A percentile compares a stretch with the other conserved stretches of the same genome.
phyloP scores from a whole-genome alignment of 2,888 invertebrate genomes.

The Leptinotarsa juncta region DNA sequence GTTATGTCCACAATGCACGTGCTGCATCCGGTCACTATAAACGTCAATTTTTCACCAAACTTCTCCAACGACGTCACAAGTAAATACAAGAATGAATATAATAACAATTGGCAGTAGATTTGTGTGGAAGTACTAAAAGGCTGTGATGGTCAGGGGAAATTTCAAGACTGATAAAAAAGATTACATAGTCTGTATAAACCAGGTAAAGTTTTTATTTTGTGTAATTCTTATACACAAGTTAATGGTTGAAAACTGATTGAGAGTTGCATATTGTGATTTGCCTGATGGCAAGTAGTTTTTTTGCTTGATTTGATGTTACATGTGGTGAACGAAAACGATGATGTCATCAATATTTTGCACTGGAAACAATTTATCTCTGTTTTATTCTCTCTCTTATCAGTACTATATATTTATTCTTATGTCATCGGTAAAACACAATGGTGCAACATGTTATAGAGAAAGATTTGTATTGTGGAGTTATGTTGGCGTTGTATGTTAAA shows the following conservation, averaged over 20 bases:
- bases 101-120: constrained; percentile 45
- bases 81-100: constrained; percentile 52
- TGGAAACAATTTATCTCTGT: background rate
- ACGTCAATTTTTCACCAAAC: constrained; percentile 78
- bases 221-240: constrained; percentile 20
- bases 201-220: constrained; percentile 45
- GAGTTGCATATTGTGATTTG: constrained; percentile 9
- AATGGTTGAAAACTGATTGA: constrained; percentile 2
- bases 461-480: constrained; percentile 17
- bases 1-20: constrained; percentile 70
- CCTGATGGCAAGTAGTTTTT: background rate
- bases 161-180: constrained; percentile 57
- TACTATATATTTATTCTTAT: background rate
- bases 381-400: background rate
- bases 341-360: too few relatives aligned
- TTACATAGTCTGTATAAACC: constrained; percentile 48
- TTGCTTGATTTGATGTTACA: background rate
- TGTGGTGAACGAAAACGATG: background rate
- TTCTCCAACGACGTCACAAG: constrained; percentile 32
- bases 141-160: constrained; percentile 60
- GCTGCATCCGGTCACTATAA: constrained; percentile 89
- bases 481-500: constrained; percentile 16
- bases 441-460: background rate
- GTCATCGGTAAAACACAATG: background rate
- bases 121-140: constrained; percentile 47